A percentile compares a stretch with the other conserved stretches of the same genome.
Conservation (phyloP, 1,140 invertebrate species). For the Tribolium castaneum region DNA sequence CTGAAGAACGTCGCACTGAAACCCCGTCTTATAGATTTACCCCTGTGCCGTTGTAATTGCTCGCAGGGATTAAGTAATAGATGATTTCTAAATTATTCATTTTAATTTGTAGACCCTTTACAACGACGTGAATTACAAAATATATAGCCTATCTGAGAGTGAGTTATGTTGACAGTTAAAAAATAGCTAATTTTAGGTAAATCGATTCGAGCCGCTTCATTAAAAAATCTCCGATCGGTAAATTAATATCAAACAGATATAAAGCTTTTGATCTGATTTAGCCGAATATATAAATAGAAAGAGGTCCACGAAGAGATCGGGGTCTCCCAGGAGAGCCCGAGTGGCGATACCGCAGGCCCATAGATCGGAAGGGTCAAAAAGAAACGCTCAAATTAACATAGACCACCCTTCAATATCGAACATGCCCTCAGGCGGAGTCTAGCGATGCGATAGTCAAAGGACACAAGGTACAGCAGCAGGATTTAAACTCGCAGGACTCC, state of each 20-base stretch:
- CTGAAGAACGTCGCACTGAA: constrained; percentile 49
- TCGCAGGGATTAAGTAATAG: constrained; percentile 60
- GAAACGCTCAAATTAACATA: constrained; percentile 41
- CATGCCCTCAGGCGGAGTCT: constrained; percentile 43
- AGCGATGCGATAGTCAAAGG: constrained; percentile 54
- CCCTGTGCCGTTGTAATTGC: constrained; percentile 58
- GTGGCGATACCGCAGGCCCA: constrained; percentile 25
- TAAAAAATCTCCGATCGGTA: constrained; percentile 41
- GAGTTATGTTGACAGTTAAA: constrained; percentile 31
- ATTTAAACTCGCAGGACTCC: constrained; percentile 59
- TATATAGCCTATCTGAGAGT: constrained; percentile 44
- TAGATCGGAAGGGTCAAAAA: constrained; percentile 42
- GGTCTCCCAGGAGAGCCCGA: constrained; percentile 31
- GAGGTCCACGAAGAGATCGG: constrained; percentile 43
- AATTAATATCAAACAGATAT: constrained; percentile 53
- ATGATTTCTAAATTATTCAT: constrained; percentile 62
- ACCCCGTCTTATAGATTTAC: constrained; percentile 57
- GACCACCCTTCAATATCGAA: constrained; percentile 39
- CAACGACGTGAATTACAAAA: constrained; percentile 50
- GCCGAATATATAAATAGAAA: constrained; percentile 54
- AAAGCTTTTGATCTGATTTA: constrained; percentile 53
- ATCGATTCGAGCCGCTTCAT: background rate
- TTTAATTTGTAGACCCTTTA: constrained; percentile 58
- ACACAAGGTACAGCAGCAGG: constrained; percentile 54
- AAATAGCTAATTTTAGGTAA: constrained; percentile 20